phyloP scores from a whole-genome alignment of 2,797 vertebrate species.

The Falco rusticolus region DNA sequence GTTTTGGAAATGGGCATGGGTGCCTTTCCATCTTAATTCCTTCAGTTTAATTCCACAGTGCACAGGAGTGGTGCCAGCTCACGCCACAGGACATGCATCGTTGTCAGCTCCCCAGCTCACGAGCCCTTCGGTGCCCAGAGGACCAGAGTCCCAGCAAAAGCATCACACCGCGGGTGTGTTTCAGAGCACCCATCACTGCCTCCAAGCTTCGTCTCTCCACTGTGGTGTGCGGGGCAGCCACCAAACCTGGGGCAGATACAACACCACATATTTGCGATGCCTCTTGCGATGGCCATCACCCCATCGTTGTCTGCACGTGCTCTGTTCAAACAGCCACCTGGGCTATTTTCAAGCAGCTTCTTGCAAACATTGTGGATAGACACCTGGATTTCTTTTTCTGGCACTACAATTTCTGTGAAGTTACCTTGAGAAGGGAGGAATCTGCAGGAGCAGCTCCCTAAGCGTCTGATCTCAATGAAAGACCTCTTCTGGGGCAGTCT shows the following conservation, averaged over 20 bases:
- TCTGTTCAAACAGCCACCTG: not conserved
- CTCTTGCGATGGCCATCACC: not conserved
- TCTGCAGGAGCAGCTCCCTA: not conserved
- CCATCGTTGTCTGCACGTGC: fast-evolving
- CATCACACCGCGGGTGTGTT: fast-evolving
- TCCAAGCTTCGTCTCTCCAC: not conserved
- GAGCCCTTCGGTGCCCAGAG: not conserved
- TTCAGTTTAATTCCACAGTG: not conserved
- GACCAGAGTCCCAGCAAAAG: not conserved
- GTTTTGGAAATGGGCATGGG: fast-evolving
- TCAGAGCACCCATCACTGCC: not conserved
- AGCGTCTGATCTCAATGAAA: not conserved
- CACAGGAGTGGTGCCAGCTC: fast-evolving
- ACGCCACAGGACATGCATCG: fast-evolving
- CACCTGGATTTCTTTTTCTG: not conserved
- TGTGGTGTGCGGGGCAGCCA: not conserved
- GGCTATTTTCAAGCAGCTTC: not conserved
- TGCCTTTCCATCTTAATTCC: not conserved
- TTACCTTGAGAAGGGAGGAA: not conserved
- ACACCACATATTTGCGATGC: not conserved
- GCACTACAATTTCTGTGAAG: not conserved
- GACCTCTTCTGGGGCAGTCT: not conserved
- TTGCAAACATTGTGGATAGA: not conserved
- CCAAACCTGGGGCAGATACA: not conserved
- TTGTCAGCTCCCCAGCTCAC: not conserved